phyloP scores from a whole-genome alignment of 2,888 invertebrate species.

The Sphaerophoria taeniata region DNA sequence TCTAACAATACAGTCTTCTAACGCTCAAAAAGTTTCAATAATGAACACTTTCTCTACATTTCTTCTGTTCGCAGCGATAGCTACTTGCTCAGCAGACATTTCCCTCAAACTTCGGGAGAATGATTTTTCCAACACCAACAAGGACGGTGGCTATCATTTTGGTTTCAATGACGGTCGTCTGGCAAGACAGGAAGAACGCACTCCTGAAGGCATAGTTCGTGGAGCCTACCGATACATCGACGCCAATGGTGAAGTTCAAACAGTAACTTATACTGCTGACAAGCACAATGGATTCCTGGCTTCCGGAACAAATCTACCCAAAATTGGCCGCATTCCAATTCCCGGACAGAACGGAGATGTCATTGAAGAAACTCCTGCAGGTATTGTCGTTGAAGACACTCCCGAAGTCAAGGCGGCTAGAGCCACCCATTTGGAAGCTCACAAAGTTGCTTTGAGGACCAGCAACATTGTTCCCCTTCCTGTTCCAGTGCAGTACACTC shows the following conservation, averaged over 20 bases:
- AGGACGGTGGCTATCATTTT: constrained; percentile 58
- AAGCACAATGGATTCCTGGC: constrained; percentile 78
- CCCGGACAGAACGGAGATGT: constrained; percentile 11
- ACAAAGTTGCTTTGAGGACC: constrained; percentile 14
- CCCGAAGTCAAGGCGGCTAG: constrained; percentile 61
- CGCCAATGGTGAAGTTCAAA: constrained; percentile 78
- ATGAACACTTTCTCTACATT: constrained; percentile 49
- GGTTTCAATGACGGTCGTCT: constrained; percentile 61
- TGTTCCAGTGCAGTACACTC: constrained; percentile 49
- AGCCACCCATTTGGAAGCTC: constrained; percentile 54
- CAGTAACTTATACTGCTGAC: constrained; percentile 77
- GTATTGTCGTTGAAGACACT: constrained; percentile 40
- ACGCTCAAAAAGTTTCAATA: not conserved
- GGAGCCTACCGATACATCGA: constrained; percentile 81
- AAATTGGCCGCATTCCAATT: constrained; percentile 30
- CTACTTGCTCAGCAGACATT: constrained; percentile 14
- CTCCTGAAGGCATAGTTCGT: constrained; percentile 76
- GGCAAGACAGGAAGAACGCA: constrained; percentile 54
- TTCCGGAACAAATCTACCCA: constrained; percentile 75
- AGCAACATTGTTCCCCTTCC: not conserved
- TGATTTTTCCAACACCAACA: constrained; percentile 30
- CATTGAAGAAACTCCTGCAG: constrained; percentile 27
- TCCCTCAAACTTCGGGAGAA: not conserved
- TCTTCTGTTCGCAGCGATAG: not conserved
- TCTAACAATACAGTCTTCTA: not conserved